Evolutionary conservation across 2,113 vertebrate species (phyloP).

Genomic region (Corvus moneduloides): DNA sequence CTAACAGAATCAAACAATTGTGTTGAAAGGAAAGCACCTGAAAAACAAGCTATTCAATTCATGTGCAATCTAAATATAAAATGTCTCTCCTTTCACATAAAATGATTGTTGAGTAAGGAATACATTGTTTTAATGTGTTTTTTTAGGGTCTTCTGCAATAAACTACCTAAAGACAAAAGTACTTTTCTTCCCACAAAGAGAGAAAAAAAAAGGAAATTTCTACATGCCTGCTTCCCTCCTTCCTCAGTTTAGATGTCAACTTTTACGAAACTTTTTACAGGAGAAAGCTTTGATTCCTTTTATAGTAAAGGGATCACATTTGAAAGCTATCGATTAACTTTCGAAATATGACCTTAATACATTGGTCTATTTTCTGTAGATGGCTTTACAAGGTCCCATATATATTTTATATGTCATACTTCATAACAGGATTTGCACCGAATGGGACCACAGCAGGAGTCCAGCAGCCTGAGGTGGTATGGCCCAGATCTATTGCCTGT

Average conservation of each 20-base stretch:
- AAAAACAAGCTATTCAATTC: background rate
- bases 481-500: background rate
- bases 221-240: background rate
- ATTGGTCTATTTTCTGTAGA: background rate
- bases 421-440: background rate
- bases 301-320: background rate
- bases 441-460: slow-evolving; percentile 1
- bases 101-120: background rate
- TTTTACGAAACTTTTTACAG: background rate
- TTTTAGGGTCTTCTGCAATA: background rate
- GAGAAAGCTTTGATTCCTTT: background rate
- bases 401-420: background rate
- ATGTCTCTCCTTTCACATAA: background rate
- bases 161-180: background rate
- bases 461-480: background rate
- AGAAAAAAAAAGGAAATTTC: background rate
- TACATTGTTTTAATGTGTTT: background rate
- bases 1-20: background rate
- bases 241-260: background rate
- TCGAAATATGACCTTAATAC: background rate
- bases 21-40: background rate
- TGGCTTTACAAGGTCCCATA: background rate
- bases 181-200: background rate
- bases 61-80: background rate
- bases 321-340: background rate